Base-by-base conservation (phyloP, 2,888 invertebrate genomes). In the Nudaria mundana region DNA sequence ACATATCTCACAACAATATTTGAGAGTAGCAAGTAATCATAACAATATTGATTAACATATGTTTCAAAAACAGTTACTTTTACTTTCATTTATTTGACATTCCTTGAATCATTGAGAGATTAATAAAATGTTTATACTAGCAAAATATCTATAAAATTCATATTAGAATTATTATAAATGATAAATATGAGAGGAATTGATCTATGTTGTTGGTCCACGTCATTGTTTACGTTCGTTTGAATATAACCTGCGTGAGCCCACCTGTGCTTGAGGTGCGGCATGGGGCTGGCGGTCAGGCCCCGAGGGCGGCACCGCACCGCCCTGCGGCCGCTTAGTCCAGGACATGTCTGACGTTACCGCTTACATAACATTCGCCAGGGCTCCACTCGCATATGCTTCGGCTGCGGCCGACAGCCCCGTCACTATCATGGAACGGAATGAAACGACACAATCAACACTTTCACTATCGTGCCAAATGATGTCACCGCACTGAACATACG, bases 301-400 rank as follows among this genome's bases (percentile, higher is more conserved):
- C 44, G 71, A 59, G 43, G 66, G 66, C 39, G 64, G 61, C 40
- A 61, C 61, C 57, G 72, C 58, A 67, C 72, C 56, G 57, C 76
- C 63, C 71, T 76, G 66, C 46, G 71, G 60, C 67, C 84, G 78
- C 68, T 86, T 85, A 79, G 77, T 83, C 89, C 89, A 89, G 72
- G 89, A 89, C 89, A 89, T 89, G 57, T 63, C 70, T 56, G 52
- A 51, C 48, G 48, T 68, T 78, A 76, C 63, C 66, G 55, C 79
- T 89, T 88, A 88, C 80, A 85, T 88, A 88, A 89, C 88, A 83
- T 83, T 78, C 74, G 76, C 67, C 48, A 66, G 61, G 61, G 55
- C 63, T 47, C 57, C 56, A 67, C 58, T 74, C 73, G 71, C 87
- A 84, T 88, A 87, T 77, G 85, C 68, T 78, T 55, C 65, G 56